Conservation (phyloP, 2,113 vertebrate genomes). For the Rhea pennata region DNA sequence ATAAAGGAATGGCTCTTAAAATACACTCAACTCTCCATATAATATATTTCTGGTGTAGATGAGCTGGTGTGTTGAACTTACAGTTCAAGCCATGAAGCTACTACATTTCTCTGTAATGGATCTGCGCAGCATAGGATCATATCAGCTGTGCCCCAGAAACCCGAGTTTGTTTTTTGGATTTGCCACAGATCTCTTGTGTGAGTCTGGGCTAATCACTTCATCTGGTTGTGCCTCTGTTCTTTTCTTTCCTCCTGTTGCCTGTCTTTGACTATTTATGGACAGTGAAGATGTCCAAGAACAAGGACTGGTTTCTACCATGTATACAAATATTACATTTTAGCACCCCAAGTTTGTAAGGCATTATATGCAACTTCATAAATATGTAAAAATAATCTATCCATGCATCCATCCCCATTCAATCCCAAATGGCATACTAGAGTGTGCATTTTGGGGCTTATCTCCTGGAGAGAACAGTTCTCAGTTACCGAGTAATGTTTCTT, state of each 20-base stretch:
- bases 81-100: constrained; percentile 62
- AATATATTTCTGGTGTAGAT: constrained; percentile 26
- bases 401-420: not conserved
- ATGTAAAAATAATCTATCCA: not conserved
- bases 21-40: constrained; percentile 52
- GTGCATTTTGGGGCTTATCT: not conserved
- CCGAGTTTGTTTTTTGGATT: constrained; percentile 45
- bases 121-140: constrained; percentile 31
- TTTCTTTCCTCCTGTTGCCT: not conserved
- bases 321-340: not conserved
- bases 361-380: not conserved
- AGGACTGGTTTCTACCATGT: not conserved
- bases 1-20: constrained; percentile 71
- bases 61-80: constrained; percentile 31
- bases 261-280: not conserved
- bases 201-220: constrained; percentile 39
- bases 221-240: not conserved
- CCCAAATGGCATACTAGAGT: not conserved
- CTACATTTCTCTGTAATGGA: constrained; percentile 54
- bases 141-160: constrained; percentile 38
- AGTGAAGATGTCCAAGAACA: not conserved
- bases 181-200: not conserved
- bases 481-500: not conserved
- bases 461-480: not conserved
- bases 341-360: not conserved